Conservation (phyloP, 2,113 vertebrate genomes). For the Rhagologus leucostigma region DNA sequence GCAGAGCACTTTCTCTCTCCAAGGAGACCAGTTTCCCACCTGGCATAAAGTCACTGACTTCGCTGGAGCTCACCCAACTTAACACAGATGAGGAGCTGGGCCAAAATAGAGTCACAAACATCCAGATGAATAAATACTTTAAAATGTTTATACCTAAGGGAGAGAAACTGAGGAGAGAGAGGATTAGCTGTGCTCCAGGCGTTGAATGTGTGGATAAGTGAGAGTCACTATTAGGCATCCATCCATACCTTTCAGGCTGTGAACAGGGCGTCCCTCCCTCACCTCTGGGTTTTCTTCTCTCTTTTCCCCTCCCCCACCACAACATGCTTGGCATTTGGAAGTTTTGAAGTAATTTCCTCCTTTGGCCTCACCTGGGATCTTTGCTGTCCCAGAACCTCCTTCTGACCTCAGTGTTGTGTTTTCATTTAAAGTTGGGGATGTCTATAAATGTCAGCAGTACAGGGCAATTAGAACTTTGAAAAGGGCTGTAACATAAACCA, state of each 20-base stretch:
- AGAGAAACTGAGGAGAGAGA: constrained; percentile 5
- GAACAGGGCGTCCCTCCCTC: constrained; percentile 61
- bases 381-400: constrained; percentile 78
- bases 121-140: constrained; percentile 54
- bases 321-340: constrained; percentile 73
- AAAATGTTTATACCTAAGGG: constrained; percentile 38
- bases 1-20: constrained; percentile 16
- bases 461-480: constrained; percentile 85
- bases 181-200: constrained; percentile 21
- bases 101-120: constrained; percentile 39
- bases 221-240: constrained; percentile 51
- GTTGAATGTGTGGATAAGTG: constrained; percentile 1
- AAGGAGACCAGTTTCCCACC: background rate
- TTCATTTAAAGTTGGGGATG: constrained; percentile 81
- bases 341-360: constrained; percentile 79
- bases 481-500: constrained; percentile 85
- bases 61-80: fast-evolving
- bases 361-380: constrained; percentile 79
- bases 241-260: constrained; percentile 35
- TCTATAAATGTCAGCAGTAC: constrained; percentile 84
- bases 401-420: constrained; percentile 83
- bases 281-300: constrained; percentile 33
- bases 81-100: background rate
- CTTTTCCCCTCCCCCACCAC: background rate
- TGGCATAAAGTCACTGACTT: background rate